Percentiles rank a stretch among this genome's conserved stretches.
Conservation (phyloP, 1,140 invertebrate species). For the Ephestia elutella region DNA sequence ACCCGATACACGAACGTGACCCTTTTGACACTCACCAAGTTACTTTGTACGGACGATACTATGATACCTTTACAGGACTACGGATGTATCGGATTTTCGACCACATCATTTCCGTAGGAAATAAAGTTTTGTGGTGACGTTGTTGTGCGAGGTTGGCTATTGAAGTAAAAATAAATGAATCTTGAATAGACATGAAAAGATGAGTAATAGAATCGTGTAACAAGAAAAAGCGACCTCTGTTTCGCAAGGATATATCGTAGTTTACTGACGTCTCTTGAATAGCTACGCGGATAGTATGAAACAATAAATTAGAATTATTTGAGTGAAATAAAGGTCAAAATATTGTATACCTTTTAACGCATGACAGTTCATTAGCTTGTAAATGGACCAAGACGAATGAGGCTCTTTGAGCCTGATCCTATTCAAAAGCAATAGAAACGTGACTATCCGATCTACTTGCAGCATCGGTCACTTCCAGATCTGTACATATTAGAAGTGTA, state of each 20-base stretch:
- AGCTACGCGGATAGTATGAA: background rate
- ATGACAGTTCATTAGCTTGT: constrained; percentile 11
- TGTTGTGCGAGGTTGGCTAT: background rate
- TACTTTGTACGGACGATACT: constrained; percentile 24
- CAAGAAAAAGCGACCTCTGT: background rate
- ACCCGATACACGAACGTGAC: constrained; percentile 39
- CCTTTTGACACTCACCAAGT: constrained; percentile 20
- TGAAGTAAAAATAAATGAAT: background rate
- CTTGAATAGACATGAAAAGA: background rate
- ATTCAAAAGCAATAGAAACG: constrained; percentile 23
- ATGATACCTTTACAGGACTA: constrained; percentile 24
- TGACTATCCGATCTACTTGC: constrained; percentile 21
- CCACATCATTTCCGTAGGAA: constrained; percentile 2
- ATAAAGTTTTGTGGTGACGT: background rate
- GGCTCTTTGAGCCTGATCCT: constrained; percentile 19
- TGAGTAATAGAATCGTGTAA: background rate
- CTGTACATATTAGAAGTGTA: background rate
- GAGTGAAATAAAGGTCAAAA: constrained; percentile 17
- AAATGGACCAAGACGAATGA: constrained; percentile 7
- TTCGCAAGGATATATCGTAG: constrained; percentile 3
- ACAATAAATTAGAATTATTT: constrained; percentile 11
- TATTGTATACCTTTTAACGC: constrained; percentile 5
- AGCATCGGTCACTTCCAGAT: constrained; percentile 7
- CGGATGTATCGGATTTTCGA: background rate
- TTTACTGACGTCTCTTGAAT: constrained; percentile 2